These are phyloP conservation scores for Sebastes wilsoni DNA, from an alignment of 2,797 vertebrate genomes.

Conservation along the genomic window DNA sequence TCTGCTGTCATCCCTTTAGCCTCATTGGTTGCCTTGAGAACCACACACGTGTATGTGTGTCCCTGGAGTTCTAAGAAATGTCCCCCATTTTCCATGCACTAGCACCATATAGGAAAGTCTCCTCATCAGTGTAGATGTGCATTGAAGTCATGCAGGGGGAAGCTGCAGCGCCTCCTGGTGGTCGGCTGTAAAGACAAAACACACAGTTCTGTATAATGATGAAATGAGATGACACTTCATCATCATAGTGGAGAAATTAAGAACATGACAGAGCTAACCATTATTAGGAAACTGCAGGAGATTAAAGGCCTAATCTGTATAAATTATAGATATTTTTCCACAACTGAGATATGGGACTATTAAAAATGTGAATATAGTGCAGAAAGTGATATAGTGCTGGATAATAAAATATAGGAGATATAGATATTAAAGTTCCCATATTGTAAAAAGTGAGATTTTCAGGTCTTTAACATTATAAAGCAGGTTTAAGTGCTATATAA, in stretches of 20 bases:
- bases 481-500: no score
- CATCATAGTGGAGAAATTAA: neutral
- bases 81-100: neutral
- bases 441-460: no score
- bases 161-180: conserved; percentile 35
- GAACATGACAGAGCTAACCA: neutral
- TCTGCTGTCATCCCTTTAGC: neutral
- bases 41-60: neutral
- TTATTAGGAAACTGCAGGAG: neutral
- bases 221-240: neutral
- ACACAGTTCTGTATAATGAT: neutral
- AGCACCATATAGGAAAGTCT: no score
- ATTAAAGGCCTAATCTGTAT: neutral
- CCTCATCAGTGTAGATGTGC: no score
- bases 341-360: no score
- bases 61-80: conserved; percentile 5
- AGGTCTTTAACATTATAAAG: no score
- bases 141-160: neutral
- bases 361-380: no score
- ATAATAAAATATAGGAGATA: no score
- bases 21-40: conserved; percentile 9
- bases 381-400: no score
- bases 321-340: neutral
- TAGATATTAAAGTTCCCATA: no score
- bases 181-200: neutral